phyloP scores from a whole-genome alignment of 2,113 vertebrate genomes.

The Mus pahari region DNA sequence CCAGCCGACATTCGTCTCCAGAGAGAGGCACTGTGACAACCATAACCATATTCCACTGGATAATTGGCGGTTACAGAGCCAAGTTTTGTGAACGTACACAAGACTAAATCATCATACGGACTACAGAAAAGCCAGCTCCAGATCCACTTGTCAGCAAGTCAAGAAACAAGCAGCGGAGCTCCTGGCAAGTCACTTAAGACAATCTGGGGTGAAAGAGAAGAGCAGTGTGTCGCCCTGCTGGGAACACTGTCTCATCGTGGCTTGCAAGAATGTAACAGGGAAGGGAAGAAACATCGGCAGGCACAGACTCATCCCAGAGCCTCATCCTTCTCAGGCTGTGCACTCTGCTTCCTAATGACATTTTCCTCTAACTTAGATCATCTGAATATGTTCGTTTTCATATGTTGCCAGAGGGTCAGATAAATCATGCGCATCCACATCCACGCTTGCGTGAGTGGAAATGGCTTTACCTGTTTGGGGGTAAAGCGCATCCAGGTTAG shows the following conservation, averaged over 20 bases:
- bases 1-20: neutral
- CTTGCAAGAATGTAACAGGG: constrained; percentile 62
- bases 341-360: neutral
- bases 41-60: neutral
- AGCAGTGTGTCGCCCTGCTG: neutral
- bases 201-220: constrained; percentile 2
- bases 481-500: neutral
- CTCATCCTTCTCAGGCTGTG: constrained; percentile 26
- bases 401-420: neutral
- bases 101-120: constrained; percentile 17
- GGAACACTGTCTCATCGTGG: constrained; percentile 22
- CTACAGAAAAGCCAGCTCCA: constrained; percentile 50
- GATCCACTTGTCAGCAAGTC: constrained; percentile 40
- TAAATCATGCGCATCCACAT: constrained; percentile 25
- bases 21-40: neutral
- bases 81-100: constrained; percentile 44
- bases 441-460: constrained; percentile 5
- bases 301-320: constrained; percentile 58
- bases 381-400: neutral
- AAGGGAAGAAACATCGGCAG: constrained; percentile 47
- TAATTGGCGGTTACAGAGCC: neutral
- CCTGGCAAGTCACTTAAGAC: constrained; percentile 23
- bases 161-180: constrained; percentile 40
- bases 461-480: neutral
- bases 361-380: constrained; percentile 61